Evolutionary conservation across 1,140 invertebrate species (phyloP).

Genomic region (Panagrolaimus sp.): DNA sequence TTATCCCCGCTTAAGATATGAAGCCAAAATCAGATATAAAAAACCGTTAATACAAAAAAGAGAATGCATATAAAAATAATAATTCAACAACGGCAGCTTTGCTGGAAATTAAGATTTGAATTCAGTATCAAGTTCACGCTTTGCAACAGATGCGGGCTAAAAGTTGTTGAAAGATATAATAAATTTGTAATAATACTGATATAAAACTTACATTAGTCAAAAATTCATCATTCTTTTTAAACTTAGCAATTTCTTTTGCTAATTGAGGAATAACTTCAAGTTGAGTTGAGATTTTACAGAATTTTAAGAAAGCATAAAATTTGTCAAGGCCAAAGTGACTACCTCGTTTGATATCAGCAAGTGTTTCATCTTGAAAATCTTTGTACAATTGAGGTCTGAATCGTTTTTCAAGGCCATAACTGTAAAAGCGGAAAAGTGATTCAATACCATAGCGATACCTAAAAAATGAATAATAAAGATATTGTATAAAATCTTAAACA

Average conservation of each 20-base stretch:
- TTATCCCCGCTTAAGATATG: too few relatives aligned
- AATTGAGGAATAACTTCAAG: conserved; percentile 76
- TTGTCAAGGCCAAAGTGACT: conserved; percentile 96
- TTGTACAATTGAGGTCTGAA: conserved; percentile 85
- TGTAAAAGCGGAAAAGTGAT: conserved; percentile 96
- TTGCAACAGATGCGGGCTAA: too few relatives aligned
- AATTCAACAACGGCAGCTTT: too few relatives aligned
- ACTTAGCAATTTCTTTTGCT: conserved; percentile 75
- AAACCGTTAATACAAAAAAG: too few relatives aligned
- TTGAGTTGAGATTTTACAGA: conserved; percentile 68
- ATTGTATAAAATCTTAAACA: neutral
- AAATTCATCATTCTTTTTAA: conserved; percentile 91
- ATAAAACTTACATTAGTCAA: conserved; percentile 50
- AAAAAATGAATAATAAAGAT: conserved; percentile 23
- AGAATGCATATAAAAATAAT: too few relatives aligned
- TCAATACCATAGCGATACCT: conserved; percentile 72
- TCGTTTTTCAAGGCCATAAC: conserved; percentile 90
- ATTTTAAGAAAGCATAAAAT: conserved; percentile 94
- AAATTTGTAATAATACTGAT: too few relatives aligned
- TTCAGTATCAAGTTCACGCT: too few relatives aligned
- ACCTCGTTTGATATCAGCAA: conserved; percentile 76
- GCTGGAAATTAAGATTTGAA: too few relatives aligned
- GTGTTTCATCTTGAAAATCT: conserved; percentile 89
- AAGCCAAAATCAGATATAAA: too few relatives aligned
- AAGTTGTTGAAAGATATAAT: too few relatives aligned